These are phyloP conservation scores for Rhizoglyphus robini DNA, from an alignment of 1,140 invertebrate genomes.

Conservation along the genomic window DNA sequence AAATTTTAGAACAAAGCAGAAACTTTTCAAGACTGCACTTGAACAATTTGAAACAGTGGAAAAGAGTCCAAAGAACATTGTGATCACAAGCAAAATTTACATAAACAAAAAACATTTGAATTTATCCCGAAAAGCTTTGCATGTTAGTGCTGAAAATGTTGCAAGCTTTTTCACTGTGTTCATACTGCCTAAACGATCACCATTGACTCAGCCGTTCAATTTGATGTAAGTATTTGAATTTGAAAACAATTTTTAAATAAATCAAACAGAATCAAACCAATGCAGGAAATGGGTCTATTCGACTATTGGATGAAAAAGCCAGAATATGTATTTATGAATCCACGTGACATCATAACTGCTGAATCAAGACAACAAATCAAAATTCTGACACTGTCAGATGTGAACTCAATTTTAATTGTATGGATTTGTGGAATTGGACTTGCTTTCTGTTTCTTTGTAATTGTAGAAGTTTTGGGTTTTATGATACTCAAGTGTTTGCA, in stretches of 20 bases:
- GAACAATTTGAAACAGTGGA: background rate
- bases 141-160: background rate
- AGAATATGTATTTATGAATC: too few species aligned
- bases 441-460: too few species aligned
- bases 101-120: background rate
- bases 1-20: background rate
- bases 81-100: background rate
- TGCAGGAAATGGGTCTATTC: background rate
- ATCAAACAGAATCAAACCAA: background rate
- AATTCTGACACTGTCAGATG: too few species aligned
- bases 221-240: background rate
- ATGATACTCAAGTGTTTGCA: too few species aligned
- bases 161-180: background rate
- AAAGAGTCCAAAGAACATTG: background rate
- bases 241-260: background rate
- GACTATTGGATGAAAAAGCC: background rate
- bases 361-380: too few species aligned
- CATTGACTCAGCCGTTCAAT: background rate
- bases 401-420: too few species aligned
- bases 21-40: background rate
- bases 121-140: background rate
- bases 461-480: too few species aligned
- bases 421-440: too few species aligned
- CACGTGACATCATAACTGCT: too few species aligned
- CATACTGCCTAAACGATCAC: background rate